Evolutionary conservation across 2,888 invertebrate genomes (phyloP).

Genomic region (Synanthedon formicaeformis): DNA sequence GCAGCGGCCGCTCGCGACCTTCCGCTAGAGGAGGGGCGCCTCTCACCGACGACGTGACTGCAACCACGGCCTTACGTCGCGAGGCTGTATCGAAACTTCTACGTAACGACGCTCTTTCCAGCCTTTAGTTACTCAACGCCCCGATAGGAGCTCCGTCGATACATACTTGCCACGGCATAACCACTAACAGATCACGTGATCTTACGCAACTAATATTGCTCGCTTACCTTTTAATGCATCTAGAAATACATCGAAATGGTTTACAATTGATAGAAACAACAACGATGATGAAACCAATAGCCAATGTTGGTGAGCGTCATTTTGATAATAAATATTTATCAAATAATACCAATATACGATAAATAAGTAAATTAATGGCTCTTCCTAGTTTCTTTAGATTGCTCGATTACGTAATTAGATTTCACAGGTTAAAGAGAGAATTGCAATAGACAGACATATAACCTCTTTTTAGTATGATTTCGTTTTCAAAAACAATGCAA

Average conservation of each 20-base stretch:
- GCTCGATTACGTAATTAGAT: no score
- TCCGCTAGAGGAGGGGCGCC: constrained; percentile 60
- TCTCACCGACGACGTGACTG: constrained; percentile 52
- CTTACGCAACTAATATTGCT: constrained; percentile 56
- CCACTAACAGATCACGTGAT: constrained; percentile 58
- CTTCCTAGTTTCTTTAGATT: no score
- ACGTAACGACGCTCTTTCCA: constrained; percentile 68
- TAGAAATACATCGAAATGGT: constrained; percentile 55
- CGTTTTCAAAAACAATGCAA: constrained; percentile 34
- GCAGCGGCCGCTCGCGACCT: constrained; percentile 57
- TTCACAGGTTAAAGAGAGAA: no score
- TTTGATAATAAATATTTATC: neutral
- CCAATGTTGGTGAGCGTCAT: constrained; percentile 20
- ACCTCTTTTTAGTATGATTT: constrained; percentile 2
- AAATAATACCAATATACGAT: no score
- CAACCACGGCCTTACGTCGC: constrained; percentile 67
- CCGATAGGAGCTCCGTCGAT: constrained; percentile 59
- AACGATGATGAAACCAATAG: constrained; percentile 33
- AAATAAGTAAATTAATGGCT: no score
- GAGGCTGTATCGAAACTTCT: constrained; percentile 68
- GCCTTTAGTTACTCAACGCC: constrained; percentile 61
- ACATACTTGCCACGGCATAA: constrained; percentile 48
- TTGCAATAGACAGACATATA: neutral
- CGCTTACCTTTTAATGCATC: constrained; percentile 53
- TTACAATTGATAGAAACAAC: constrained; percentile 38